These are phyloP conservation scores for Merluccius polli DNA, from an alignment of 2,797 vertebrate genomes.

Conservation along the genomic window DNA sequence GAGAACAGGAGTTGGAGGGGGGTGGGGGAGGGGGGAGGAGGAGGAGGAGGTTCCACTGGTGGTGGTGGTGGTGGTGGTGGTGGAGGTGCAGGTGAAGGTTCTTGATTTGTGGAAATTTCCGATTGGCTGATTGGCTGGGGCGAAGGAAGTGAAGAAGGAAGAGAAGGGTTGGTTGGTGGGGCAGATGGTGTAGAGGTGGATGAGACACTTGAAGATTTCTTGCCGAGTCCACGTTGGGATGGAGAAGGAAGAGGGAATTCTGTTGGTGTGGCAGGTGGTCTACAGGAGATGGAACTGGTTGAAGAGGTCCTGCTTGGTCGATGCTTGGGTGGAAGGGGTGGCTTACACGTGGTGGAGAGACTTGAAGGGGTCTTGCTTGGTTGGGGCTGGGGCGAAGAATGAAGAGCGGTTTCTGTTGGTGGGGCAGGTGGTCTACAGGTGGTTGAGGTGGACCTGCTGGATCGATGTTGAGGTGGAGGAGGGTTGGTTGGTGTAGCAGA, in stretches of 20 bases:
- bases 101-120: constrained; percentile 12
- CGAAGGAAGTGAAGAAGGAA: background rate
- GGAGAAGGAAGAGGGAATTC: background rate
- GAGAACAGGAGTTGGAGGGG: background rate
- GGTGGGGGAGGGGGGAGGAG: constrained; percentile 6
- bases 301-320: background rate
- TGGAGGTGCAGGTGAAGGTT: background rate
- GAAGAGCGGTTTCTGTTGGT: background rate
- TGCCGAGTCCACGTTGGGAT: background rate
- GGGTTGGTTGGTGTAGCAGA: background rate
- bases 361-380: background rate
- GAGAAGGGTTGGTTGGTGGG: background rate
- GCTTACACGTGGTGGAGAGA: background rate
- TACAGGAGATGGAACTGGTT: background rate
- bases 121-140: background rate
- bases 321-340: background rate
- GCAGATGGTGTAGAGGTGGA: background rate
- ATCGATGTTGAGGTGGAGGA: background rate
- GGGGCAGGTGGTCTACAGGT: background rate
- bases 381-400: background rate
- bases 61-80: constrained; percentile 1
- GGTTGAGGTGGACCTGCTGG: background rate
- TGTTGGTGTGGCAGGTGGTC: background rate
- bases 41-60: constrained; percentile 3
- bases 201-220: background rate